Percentiles rank a stretch among this genome's conserved stretches.
These are phyloP conservation scores for Lates japonicus DNA, from an alignment of 2,797 vertebrate genomes.

Conservation along the genomic window DNA sequence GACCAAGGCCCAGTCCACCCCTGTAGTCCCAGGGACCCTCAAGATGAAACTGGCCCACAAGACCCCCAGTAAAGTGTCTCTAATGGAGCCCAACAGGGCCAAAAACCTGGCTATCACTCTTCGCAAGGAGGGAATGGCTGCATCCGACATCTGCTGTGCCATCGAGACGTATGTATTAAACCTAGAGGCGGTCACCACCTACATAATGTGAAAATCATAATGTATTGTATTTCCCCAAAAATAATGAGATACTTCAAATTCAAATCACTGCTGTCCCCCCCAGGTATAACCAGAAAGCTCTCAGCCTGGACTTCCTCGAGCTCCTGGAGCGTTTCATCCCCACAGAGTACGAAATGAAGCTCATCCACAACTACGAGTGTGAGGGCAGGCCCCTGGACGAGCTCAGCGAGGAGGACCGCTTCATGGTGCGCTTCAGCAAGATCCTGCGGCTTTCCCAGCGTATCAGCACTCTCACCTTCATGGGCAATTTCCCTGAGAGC, in stretches of 20 bases:
- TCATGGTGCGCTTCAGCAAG: conserved; percentile 93
- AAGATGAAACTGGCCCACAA: conserved; percentile 88
- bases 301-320: conserved; percentile 95
- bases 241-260: neutral
- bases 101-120: conserved; percentile 98
- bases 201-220: neutral
- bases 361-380: conserved; percentile 88
- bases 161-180: conserved; percentile 85
- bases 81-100: conserved; percentile 95
- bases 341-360: conserved; percentile 89
- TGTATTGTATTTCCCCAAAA: neutral
- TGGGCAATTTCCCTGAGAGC: conserved; percentile 93
- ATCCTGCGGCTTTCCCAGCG: conserved; percentile 91
- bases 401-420: conserved; percentile 93
- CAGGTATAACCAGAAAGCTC: conserved; percentile 91
- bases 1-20: conserved; percentile 91
- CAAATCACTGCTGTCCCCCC: neutral
- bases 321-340: conserved; percentile 94
- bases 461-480: conserved; percentile 93
- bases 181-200: rapidly evolving
- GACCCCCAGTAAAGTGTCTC: conserved; percentile 87
- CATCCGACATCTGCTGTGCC: conserved; percentile 91
- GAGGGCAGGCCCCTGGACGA: conserved; percentile 88
- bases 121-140: conserved; percentile 90
- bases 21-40: conserved; percentile 83